Evolutionary conservation across 2,888 invertebrate genomes (phyloP), one percentile per base, ranked within the genome.

Genomic region (Tillus elongatus): DNA sequence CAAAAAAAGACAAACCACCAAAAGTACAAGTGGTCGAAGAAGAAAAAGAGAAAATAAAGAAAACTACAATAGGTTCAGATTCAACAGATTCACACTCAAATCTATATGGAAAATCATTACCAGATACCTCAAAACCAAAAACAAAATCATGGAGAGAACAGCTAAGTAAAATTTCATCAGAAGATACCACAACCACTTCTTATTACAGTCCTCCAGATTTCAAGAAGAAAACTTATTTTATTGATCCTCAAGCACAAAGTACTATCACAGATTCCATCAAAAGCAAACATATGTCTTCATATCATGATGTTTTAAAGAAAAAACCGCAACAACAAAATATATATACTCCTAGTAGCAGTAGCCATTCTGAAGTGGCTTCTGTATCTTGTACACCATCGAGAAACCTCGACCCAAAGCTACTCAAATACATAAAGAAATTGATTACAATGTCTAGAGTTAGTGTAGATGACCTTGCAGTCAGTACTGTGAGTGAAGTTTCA

Each of bases 381-480:
- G 12, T 28, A 9, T 9, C 24, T 6, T 12, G 28, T 0, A 35
- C 26, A 8, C 11, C 26, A 6, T 13, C 28, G 24, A 13, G 4
- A 3, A 12, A 42, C 14, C 15, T 32, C 19, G 60, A 70, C 53
- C 64, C 68, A 2, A 41, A 55, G 8, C 48, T 73, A 27, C 51
- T 63, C 2, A 60, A 61, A 4, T 71, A 71, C 45, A 66, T 75
- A 2, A 62, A 68, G 36, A 66, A 69, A 43, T 53, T 75, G 26
- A 50, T 75, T 12, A 58, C 58, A n/a, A 71, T 74, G 73, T 69
- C 70, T 0, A 64, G 66, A 15, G 54, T 50, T 6, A 66, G 66
- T 37, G 55, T 74, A n/a, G 67, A 70, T 9, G 63, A 70, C 8
- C 52, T 73, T 11, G 60, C 60, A 1, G 65, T 70, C 0, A 66